Percentiles rank a stretch among this genome's conserved stretches.
These are phyloP conservation scores for Bolborhynchus lineola DNA, from an alignment of 2,113 vertebrate genomes.

Conservation along the genomic window DNA sequence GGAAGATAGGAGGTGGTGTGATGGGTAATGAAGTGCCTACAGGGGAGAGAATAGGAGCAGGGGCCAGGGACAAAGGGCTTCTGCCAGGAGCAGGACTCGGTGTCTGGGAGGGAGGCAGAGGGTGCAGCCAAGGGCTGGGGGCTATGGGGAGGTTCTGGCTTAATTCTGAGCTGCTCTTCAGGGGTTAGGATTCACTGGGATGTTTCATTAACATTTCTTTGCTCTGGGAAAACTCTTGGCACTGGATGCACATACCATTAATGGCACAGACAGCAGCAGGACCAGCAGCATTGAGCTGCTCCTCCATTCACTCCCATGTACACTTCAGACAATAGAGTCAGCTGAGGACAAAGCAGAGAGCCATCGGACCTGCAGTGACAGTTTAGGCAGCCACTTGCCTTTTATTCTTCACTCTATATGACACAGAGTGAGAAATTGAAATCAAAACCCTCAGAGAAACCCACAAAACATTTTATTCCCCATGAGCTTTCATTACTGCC, in stretches of 20 bases:
- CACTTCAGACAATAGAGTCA: neutral
- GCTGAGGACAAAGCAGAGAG: neutral
- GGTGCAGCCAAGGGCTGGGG: neutral
- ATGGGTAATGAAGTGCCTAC: neutral
- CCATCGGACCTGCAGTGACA: rapidly evolving
- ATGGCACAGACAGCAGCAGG: neutral
- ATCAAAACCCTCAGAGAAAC: neutral
- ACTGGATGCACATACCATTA: neutral
- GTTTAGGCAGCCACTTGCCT: neutral
- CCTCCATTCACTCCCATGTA: neutral
- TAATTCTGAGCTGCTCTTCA: neutral
- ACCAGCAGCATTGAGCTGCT: neutral
- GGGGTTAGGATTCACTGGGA: neutral
- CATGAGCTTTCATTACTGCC: neutral
- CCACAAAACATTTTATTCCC: neutral
- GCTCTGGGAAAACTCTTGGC: conserved; percentile 19
- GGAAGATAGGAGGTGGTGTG: neutral
- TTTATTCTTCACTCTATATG: rapidly evolving
- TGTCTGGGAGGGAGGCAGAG: neutral
- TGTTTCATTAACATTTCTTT: neutral
- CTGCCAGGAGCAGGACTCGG: neutral
- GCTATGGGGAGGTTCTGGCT: neutral
- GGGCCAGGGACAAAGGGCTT: neutral
- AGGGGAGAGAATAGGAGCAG: neutral
- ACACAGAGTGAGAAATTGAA: neutral